Conservation (phyloP, 2,797 vertebrate genomes). For the Cuculus canorus region DNA sequence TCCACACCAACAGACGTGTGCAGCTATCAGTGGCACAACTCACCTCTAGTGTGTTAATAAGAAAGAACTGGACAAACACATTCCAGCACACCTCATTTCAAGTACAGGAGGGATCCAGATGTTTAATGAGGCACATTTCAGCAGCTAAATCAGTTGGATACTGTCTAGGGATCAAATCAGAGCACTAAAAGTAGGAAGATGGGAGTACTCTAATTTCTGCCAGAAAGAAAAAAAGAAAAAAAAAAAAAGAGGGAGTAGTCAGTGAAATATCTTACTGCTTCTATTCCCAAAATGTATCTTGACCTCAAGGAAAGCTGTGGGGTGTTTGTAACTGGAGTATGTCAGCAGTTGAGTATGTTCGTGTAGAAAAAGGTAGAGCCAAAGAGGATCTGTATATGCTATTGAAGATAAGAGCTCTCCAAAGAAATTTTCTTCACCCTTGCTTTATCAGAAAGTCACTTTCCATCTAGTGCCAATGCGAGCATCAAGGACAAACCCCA, state of each 20-base stretch:
- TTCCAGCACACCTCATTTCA: neutral
- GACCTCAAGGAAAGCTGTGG: neutral
- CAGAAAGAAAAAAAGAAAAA: neutral
- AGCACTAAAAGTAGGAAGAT: neutral
- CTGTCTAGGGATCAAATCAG: neutral
- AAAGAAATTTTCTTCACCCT: neutral
- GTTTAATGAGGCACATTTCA: neutral
- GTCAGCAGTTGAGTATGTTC: neutral
- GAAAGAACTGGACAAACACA: neutral
- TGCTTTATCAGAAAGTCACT: neutral
- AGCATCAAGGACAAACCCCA: neutral
- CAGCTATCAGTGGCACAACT: neutral
- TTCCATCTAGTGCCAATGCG: neutral
- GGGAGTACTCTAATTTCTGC: neutral
- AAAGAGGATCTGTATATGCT: neutral
- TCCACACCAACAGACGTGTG: accelerated
- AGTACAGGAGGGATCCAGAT: neutral
- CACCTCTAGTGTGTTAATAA: neutral
- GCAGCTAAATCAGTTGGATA: neutral
- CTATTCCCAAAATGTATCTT: neutral
- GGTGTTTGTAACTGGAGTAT: neutral
- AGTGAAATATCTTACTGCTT: neutral
- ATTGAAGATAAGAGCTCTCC: neutral
- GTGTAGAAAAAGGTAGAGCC: neutral
- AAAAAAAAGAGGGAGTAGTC: neutral